Conservation (phyloP, 2,797 vertebrate species). For the Myoxocephalus aenaeus region DNA sequence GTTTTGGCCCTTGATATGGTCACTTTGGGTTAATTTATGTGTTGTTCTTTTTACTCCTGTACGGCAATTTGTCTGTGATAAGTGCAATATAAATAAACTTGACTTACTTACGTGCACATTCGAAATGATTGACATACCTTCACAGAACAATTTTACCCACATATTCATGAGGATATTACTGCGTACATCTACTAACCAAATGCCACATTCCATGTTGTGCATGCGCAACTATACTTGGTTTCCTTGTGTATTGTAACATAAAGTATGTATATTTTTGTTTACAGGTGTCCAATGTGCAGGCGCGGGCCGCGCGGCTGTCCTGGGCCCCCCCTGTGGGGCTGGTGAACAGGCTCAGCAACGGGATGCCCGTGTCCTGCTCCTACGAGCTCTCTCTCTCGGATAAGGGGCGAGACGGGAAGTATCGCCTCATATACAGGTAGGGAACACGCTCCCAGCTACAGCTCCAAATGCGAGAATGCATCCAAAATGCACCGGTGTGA, state of each 20-base stretch:
- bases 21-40: no score
- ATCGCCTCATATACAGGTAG: constrained; percentile 96
- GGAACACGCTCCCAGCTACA: fast-evolving
- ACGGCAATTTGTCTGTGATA: no score
- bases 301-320: constrained; percentile 88
- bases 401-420: constrained; percentile 95
- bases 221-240: no score
- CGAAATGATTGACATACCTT: background rate
- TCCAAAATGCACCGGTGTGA: background rate
- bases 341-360: constrained; percentile 88
- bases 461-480: background rate
- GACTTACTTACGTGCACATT: no score
- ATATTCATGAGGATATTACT: background rate
- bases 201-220: background rate
- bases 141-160: background rate
- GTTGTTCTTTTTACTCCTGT: no score
- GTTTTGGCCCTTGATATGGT: no score
- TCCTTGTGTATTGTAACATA: background rate
- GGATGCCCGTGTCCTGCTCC: constrained; percentile 90
- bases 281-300: constrained; percentile 93
- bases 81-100: no score
- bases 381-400: constrained; percentile 96
- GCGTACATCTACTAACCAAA: background rate
- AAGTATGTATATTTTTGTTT: background rate
- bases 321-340: constrained; percentile 93